Conservation (phyloP, 2,888 invertebrate genomes). For the Macaria notata region DNA sequence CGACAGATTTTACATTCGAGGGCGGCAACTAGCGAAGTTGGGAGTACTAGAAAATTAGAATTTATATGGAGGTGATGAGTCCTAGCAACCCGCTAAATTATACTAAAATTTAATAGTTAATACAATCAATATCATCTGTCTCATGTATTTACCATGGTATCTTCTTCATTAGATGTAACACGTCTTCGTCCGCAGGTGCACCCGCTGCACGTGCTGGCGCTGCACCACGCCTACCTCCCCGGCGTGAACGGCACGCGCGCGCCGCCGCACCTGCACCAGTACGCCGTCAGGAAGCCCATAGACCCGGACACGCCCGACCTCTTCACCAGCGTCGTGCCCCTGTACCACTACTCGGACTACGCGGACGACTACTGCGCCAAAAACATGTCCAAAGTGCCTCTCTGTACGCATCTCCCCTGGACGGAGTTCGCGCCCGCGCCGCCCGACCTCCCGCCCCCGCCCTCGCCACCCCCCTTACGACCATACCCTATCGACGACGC, state of each 20-base stretch:
- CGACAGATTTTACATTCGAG: too few relatives aligned
- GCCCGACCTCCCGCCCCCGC: constrained; percentile 60
- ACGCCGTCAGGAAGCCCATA: constrained; percentile 62
- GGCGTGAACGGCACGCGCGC: constrained; percentile 84
- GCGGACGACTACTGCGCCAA: constrained; percentile 74
- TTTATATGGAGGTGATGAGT: too few relatives aligned
- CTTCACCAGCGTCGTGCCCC: constrained; percentile 68
- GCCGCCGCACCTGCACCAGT: constrained; percentile 59
- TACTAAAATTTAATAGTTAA: too few relatives aligned
- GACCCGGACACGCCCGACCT: constrained; percentile 56
- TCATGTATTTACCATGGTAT: too few relatives aligned
- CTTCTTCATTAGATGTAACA: too few relatives aligned
- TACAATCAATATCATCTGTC: too few relatives aligned
- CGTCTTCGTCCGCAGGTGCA: constrained; percentile 42
- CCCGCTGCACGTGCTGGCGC: constrained; percentile 76
- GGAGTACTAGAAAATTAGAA: too few relatives aligned
- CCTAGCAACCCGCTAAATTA: too few relatives aligned
- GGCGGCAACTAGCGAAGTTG: too few relatives aligned
- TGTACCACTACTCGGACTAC: constrained; percentile 76
- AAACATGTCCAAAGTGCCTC: constrained; percentile 61
- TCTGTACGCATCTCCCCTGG: constrained; percentile 62
- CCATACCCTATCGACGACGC: constrained; percentile 56
- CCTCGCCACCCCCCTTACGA: constrained; percentile 57
- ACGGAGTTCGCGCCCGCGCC: constrained; percentile 68
- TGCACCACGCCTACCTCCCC: constrained; percentile 79